A percentile compares a stretch with the other conserved stretches of the same genome.
phyloP scores from a whole-genome alignment of 2,113 vertebrate genomes.

The Platichthys flesus region DNA sequence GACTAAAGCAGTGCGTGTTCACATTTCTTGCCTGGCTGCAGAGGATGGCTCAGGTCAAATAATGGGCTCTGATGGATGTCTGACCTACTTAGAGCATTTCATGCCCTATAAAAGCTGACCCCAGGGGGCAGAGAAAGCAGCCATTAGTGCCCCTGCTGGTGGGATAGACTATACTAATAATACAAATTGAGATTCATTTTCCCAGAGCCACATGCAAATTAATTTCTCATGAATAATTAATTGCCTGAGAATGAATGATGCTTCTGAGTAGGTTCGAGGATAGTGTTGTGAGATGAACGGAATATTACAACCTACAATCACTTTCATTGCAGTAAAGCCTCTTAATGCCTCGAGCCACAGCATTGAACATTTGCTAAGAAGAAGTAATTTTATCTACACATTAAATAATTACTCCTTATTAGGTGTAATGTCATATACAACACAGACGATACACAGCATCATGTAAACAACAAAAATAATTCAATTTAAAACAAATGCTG shows the following conservation, averaged over 20 bases:
- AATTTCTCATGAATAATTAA: slow-evolving; percentile 58
- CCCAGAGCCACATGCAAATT: slow-evolving; percentile 36
- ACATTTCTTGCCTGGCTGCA: background rate
- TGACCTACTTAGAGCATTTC: slow-evolving; percentile 67
- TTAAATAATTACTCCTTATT: slow-evolving; percentile 8
- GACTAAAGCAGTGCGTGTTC: background rate
- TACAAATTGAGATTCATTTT: slow-evolving; percentile 4
- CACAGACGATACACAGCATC: background rate
- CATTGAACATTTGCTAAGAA: background rate
- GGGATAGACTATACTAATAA: slow-evolving; percentile 18
- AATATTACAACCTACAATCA: slow-evolving; percentile 26
- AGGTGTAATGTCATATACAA: background rate
- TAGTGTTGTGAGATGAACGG: slow-evolving; percentile 29
- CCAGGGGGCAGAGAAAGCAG: slow-evolving; percentile 29
- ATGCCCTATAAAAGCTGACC: slow-evolving; percentile 43
- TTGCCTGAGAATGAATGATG: slow-evolving; percentile 31
- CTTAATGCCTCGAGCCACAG: slow-evolving; percentile 15
- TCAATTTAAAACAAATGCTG: too few species aligned
- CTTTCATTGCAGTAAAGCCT: slow-evolving; percentile 36
- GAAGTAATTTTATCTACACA: background rate
- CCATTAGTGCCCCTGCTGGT: slow-evolving; percentile 59
- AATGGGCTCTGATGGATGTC: slow-evolving; percentile 57
- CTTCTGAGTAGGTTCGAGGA: slow-evolving; percentile 14
- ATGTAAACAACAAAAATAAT: background rate
- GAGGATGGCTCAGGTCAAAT: slow-evolving; percentile 13